These are phyloP conservation scores for Scleropages formosus DNA, from an alignment of 2,797 vertebrate genomes.

Conservation along the genomic window DNA sequence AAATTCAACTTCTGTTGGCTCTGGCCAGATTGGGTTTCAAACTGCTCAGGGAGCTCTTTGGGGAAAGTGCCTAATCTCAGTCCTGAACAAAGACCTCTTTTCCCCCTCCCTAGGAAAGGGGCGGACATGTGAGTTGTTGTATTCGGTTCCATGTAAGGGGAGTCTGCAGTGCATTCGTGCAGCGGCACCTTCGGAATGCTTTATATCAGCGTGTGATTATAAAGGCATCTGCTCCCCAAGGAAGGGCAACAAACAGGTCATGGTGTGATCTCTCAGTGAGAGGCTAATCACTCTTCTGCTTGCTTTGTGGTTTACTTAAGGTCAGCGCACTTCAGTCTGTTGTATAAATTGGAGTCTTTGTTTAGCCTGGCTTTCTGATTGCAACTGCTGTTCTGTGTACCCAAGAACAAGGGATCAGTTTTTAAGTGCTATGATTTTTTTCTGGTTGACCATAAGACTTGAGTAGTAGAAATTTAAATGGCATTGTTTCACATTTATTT, in stretches of 20 bases:
- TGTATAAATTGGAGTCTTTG: conserved; percentile 27
- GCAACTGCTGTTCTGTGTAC: not conserved
- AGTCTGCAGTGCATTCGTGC: conserved; percentile 26
- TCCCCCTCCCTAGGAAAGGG: not conserved
- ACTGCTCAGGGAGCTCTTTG: conserved; percentile 6
- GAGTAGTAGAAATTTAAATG: no score
- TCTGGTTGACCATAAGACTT: not conserved
- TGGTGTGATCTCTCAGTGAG: conserved; percentile 23
- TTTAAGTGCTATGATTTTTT: not conserved
- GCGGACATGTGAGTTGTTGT: not conserved
- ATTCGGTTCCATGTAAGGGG: conserved; percentile 28
- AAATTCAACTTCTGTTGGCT: conserved; percentile 22
- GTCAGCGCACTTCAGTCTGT: conserved; percentile 29
- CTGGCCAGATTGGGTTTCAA: conserved; percentile 45
- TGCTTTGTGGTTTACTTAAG: conserved; percentile 9
- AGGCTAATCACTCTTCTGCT: conserved; percentile 13
- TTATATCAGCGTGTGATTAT: conserved; percentile 38
- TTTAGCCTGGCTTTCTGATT: conserved; percentile 5
- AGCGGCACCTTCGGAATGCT: conserved; percentile 46
- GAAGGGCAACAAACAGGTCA: conserved; percentile 31
- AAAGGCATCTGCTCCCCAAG: conserved; percentile 27
- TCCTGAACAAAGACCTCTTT: conserved; percentile 5
- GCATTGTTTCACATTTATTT: no score
- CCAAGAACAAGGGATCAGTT: not conserved
- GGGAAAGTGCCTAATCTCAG: conserved; percentile 18